Evolutionary conservation across 2,888 invertebrate genomes (phyloP), one percentile per base, ranked within the genome.

Genomic region (Hirtodrosophila histrioides): DNA sequence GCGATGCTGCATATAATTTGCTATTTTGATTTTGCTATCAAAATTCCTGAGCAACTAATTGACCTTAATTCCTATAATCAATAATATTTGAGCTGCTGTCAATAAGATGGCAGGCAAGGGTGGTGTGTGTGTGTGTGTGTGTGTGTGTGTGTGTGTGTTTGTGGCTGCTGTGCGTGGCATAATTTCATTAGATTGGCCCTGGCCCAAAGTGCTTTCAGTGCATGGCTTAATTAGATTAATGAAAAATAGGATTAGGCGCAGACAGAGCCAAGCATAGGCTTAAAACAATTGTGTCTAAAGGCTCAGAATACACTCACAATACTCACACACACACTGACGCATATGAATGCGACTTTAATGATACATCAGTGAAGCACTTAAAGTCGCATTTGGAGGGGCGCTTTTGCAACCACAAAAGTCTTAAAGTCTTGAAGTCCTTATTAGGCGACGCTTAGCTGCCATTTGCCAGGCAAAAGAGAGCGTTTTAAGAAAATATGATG

Each of bases 61-160:
- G 78, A 78, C 78, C 78, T 54, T 74, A 81, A 84, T 81, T 64
- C 54, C 33, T 56, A 49, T 66, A 81, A 81, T 81, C 81, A 84
- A 81, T 84, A 81, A 68, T 74, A 63, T 78, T 76, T 58, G 46
- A 67, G 57, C 55, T 50, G 36, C 39, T 56, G 51, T 49, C 61
- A 74, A 65, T 48, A 69, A 48, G 51, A 27, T 40, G 37, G 9
- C 36, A 31, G 48, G 41, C 24, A 33, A 44, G 24, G 27, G 35
- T 17, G 35, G 41, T 44, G 39, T 33, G 49, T 29, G 48, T 36
- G 11, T 12, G 10, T 27, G 7, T 31, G 50, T 44, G 43, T 41
- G 31, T 37, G 61, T 50, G 60, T 62, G 31, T 29, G 8, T 7
- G 11, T 11, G 2, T 36, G 36, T 41, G 39, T 48, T 35, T 46